Evolutionary conservation across 2,113 vertebrate species (phyloP), one percentile per base, ranked within the genome.

Genomic region (Cercopithecus mona): DNA sequence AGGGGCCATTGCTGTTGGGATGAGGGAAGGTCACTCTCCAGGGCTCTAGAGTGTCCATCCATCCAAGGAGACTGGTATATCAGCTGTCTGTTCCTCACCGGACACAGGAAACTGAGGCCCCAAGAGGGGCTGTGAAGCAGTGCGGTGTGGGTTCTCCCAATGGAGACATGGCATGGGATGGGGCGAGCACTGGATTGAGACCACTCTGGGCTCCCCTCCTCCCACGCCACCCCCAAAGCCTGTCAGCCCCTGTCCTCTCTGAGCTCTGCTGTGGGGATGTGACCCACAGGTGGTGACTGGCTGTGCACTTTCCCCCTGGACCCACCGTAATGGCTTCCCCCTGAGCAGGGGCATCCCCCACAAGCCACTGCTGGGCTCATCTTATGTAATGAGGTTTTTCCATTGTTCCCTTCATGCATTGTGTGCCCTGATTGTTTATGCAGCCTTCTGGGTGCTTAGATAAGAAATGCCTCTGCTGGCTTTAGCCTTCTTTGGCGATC

Each of bases 401-500:
- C 93, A 75, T 96, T 97, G 98, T 97, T n/a, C 1, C 90, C 11
- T 0, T 81, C 97, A 20, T 45, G 43, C 97, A 97, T 98, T 86
- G 86, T 98, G 96, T 9, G 0, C 93, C 87, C 48, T 43, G 86
- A 97, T 95, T 98, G 96, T 98, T 98, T 98, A 55, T 4, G 3
- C 87, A 8, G 0, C 94, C 96, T 98, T 98, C 97, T 98, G 98
- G 73, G 94, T 88, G 66, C 96, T 8, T 3, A 98, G 98, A 98
- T 98, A 98, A 98, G 98, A 98, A 97, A 86, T 70, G 10, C 96
- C 93, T 70, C 40, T 45, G 93, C 95, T 97, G 61, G 88, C 96
- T 91, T 81, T 79, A 43, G 55, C 3, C 12, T 61, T 87, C 76
- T 87, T 96, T 97, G 98, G 86, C 11, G 78, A 40, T 72, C 72